These are phyloP conservation scores for Cyclargus thomasi DNA, from an alignment of 1,140 invertebrate species.

Conservation along the genomic window DNA sequence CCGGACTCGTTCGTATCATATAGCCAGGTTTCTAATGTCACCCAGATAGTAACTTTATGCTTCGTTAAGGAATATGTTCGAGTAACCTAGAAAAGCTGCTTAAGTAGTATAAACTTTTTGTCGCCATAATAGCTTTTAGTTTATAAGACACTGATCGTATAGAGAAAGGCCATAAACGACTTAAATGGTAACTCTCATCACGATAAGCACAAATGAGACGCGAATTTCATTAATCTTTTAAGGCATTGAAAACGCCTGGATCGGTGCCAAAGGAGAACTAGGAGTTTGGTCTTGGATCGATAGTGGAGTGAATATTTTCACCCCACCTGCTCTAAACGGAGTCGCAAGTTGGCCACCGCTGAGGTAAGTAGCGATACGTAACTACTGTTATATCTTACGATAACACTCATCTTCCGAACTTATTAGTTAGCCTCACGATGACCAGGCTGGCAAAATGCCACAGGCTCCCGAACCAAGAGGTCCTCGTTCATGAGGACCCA, in stretches of 20 bases:
- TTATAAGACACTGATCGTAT: background rate
- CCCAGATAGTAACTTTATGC: background rate
- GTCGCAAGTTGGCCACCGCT: slow-evolving; percentile 48
- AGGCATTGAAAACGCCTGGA: slow-evolving; percentile 64
- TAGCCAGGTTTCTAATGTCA: background rate
- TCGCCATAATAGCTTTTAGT: background rate
- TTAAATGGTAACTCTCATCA: too few relatives aligned
- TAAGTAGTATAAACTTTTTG: background rate
- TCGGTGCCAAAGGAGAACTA: slow-evolving; percentile 44
- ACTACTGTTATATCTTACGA: too few relatives aligned
- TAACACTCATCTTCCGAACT: too few relatives aligned
- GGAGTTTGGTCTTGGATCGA: slow-evolving; percentile 58
- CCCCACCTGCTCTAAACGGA: slow-evolving; percentile 27
- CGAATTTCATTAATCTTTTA: background rate
- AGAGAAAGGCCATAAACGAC: too few relatives aligned
- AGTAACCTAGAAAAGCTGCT: background rate
- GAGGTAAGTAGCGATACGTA: slow-evolving; percentile 35
- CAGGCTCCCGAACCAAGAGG: too few relatives aligned
- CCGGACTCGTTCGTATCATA: background rate
- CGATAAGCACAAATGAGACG: too few relatives aligned
- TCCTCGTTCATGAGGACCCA: too few relatives aligned
- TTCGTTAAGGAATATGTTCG: too few relatives aligned
- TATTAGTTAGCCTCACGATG: too few relatives aligned
- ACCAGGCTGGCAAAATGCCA: too few relatives aligned
- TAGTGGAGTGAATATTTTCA: slow-evolving; percentile 46